Conservation (phyloP, 2,797 vertebrate species). For the Melanotaenia pygmaea region DNA sequence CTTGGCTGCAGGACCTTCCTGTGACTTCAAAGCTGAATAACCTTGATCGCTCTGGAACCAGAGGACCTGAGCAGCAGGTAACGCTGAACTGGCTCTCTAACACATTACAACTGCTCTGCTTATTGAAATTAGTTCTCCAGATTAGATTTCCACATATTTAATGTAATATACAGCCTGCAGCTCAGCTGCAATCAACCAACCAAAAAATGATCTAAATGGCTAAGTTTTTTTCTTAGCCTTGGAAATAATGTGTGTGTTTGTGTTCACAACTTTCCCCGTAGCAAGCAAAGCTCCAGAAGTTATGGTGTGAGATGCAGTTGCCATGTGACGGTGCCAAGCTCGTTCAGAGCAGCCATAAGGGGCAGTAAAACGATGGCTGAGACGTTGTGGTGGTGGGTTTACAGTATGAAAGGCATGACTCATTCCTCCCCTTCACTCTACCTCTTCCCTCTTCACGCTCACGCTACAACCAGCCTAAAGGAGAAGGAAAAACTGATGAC, state of each 20-base stretch:
- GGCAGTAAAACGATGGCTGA: conserved; percentile 59
- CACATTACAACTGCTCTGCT: conserved; percentile 70
- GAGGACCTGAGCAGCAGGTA: conserved; percentile 56
- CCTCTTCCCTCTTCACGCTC: conserved; percentile 7
- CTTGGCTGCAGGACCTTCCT: not conserved
- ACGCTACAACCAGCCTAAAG: conserved; percentile 23
- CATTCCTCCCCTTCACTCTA: conserved; percentile 43
- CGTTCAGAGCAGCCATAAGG: conserved; percentile 42
- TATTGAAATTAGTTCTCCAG: conserved; percentile 67
- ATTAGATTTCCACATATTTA: conserved; percentile 59
- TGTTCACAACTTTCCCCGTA: conserved; percentile 25
- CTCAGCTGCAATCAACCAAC: conserved; percentile 43
- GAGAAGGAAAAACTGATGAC: conserved; percentile 17
- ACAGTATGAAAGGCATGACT: conserved; percentile 53
- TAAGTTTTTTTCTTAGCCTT: conserved; percentile 45
- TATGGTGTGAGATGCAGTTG: conserved; percentile 42
- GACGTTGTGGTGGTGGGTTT: conserved; percentile 49
- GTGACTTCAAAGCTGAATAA: conserved; percentile 36
- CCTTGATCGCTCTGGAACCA: conserved; percentile 41
- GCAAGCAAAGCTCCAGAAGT: conserved; percentile 35
- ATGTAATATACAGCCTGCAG: conserved; percentile 50
- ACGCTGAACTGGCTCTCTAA: conserved; percentile 63
- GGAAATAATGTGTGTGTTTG: conserved; percentile 32
- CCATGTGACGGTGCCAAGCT: conserved; percentile 55
- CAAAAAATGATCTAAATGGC: conserved; percentile 56